These are phyloP conservation scores for Adelges cooleyi DNA, from an alignment of 1,140 invertebrate species.

Conservation along the genomic window DNA sequence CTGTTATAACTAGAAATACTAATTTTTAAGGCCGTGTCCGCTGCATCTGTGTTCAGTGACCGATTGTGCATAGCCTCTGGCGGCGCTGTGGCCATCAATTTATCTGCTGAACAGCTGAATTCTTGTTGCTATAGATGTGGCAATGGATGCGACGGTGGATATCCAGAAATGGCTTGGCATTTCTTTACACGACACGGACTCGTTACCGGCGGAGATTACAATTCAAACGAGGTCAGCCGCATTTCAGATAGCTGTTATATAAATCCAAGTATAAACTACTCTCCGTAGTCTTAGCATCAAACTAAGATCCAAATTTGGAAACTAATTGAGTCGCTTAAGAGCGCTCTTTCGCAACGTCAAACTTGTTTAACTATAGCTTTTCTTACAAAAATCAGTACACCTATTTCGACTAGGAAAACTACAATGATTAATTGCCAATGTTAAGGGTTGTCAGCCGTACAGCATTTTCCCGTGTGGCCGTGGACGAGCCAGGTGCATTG, in stretches of 20 bases:
- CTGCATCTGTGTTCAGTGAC: constrained; percentile 52
- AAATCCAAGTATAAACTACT: no score
- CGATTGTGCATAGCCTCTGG: constrained; percentile 52
- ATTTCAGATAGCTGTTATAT: no score
- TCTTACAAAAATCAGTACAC: no score
- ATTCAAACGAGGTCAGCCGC: constrained; percentile 25
- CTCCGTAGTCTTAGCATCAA: no score
- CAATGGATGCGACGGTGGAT: constrained; percentile 27
- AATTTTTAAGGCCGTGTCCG: constrained; percentile 59
- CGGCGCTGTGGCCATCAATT: constrained; percentile 42
- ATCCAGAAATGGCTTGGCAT: constrained; percentile 2
- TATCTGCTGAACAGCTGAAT: constrained; percentile 51
- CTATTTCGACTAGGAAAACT: no score
- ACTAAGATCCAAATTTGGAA: no score
- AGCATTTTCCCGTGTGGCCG: constrained; percentile 3
- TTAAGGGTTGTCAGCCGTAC: constrained; percentile 28
- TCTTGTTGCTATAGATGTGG: constrained; percentile 18
- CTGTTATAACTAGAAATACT: no score
- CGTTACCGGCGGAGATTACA: constrained; percentile 30
- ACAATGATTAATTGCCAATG: no score
- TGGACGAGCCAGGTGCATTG: background rate
- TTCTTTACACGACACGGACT: constrained; percentile 11
- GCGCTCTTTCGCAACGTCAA: no score
- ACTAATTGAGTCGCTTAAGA: no score
- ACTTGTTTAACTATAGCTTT: no score